These are phyloP conservation scores for Leptarthrus brevirostris DNA, from an alignment of 2,888 invertebrate genomes.

Conservation along the genomic window DNA sequence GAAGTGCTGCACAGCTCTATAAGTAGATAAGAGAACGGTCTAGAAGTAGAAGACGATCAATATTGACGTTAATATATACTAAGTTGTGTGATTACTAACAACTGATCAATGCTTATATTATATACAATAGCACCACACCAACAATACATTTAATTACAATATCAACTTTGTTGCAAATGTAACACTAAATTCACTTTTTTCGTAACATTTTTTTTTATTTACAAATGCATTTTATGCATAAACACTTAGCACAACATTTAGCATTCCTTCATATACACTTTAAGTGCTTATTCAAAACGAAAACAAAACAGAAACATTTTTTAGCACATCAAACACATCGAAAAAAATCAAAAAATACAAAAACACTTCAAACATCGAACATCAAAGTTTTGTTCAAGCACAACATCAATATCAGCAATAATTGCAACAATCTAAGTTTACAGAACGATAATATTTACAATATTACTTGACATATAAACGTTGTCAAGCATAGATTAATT, in stretches of 20 bases:
- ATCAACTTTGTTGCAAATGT: background rate
- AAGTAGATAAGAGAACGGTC: too few species aligned
- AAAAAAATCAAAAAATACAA: background rate
- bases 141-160: background rate
- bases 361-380: conserved; percentile 25
- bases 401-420: background rate
- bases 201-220: background rate
- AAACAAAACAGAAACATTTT: conserved; percentile 6
- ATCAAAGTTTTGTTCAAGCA: conserved; percentile 14
- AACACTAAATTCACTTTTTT: conserved; percentile 6
- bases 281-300: conserved; percentile 3
- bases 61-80: too few species aligned
- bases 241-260: conserved; percentile 36
- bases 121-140: background rate
- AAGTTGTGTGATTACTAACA: too few species aligned
- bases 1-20: too few species aligned
- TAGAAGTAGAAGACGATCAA: too few species aligned
- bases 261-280: conserved; percentile 1
- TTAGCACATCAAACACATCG: conserved; percentile 20
- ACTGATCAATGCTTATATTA: too few species aligned
- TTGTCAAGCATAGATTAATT: conserved; percentile 29
- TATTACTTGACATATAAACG: background rate
- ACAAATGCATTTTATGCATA: conserved; percentile 1
- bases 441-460: background rate
- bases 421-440: background rate